Evolutionary conservation across 2,113 vertebrate genomes (phyloP).

Genomic region (Ranitomeya variabilis): DNA sequence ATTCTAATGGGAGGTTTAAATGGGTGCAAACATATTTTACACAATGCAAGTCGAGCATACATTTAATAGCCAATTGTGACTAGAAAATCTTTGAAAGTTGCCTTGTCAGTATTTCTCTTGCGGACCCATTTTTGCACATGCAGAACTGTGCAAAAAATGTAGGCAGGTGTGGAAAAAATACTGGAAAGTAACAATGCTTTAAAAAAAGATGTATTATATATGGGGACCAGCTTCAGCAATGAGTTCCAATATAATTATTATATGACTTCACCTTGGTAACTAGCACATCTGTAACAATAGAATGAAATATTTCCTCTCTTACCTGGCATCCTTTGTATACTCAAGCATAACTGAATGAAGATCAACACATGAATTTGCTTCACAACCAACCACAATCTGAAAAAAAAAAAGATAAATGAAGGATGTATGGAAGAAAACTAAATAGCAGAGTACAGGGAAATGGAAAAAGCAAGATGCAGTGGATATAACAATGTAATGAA

Average conservation of each 20-base stretch:
- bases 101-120: background rate
- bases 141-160: background rate
- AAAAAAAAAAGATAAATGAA: conserved; percentile 28
- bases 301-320: conserved; percentile 55
- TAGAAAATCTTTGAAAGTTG: background rate
- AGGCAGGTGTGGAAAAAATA: too few relatives aligned
- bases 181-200: too few relatives aligned
- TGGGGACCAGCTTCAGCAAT: background rate
- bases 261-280: too few relatives aligned
- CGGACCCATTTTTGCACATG: too few relatives aligned
- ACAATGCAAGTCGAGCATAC: background rate
- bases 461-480: background rate
- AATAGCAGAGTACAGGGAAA: background rate
- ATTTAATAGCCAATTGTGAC: background rate
- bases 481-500: background rate
- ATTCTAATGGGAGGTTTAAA: background rate
- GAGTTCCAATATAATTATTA: background rate
- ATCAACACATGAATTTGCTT: conserved; percentile 92
- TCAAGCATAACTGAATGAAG: conserved; percentile 94
- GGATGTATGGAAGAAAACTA: background rate
- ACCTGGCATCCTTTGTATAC: conserved; percentile 96
- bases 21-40: background rate
- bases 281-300: background rate
- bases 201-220: too few relatives aligned
- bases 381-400: conserved; percentile 97